Base-by-base conservation (phyloP, 2,888 invertebrate species). In the Cataglyphis cursor region DNA sequence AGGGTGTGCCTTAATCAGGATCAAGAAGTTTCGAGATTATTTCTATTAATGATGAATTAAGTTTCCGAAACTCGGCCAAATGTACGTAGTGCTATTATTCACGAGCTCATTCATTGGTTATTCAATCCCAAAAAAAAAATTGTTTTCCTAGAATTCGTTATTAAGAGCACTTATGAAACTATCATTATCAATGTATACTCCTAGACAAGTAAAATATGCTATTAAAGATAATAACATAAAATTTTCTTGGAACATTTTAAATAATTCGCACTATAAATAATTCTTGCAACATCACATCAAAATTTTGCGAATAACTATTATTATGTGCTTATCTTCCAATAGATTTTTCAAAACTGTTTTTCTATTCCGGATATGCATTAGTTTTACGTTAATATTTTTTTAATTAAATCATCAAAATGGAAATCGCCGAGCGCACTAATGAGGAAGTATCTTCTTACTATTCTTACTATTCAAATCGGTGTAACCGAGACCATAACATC, bases 61-160 rank as follows among this genome's bases (percentile, higher is more conserved):
- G 78, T 85, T 85, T 62, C 41, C 61, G 76, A 85, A 89, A 90
- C 87, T 90, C 86, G 87, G 83, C 68, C 86, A 87, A 88, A 90
- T 87, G 84, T 83, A 86, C 84, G 85, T 83, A 85, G 64, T 82
- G 6, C 38, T 41, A 59, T 44, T 81, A 73, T 73, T 75, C 64
- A 21, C 18, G 8, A 57, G 31, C 21, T 59, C 44, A 59, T 78
- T 78, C 31, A 2, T 24, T 64, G 66, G 15, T 9, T 57, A 31
- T 68, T 59, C 44, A 28, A n/a, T 0, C 12, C 18, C 18, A 10
- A 68, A 31, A 15, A 54, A 59, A 44, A 59, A 44, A 78, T 18
- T 44, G 18, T 54, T 65, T n/a, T 54, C 6, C 31, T 41, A 18
- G 15, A 24, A 38, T 18, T 4, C n/a, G 1, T 35, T 51, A 51